These are phyloP conservation scores for Holocentrus rufus DNA, from an alignment of 2,797 vertebrate species.

Conservation along the genomic window DNA sequence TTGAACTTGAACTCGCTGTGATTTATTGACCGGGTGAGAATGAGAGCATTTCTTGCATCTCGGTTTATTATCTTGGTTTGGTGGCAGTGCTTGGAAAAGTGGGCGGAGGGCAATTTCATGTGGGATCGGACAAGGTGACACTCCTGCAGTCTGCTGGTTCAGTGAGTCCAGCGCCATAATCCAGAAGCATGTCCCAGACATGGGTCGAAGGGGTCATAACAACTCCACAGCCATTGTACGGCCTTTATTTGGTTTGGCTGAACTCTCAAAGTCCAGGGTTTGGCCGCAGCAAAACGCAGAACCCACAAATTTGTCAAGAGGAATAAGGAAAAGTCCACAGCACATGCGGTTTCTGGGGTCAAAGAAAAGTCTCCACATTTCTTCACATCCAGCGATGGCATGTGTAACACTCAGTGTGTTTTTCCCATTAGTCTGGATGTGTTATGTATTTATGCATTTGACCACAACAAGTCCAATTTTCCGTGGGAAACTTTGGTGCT, in stretches of 20 bases:
- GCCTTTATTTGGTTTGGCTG: slow-evolving; percentile 79
- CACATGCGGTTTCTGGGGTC: slow-evolving; percentile 75
- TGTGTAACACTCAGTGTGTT: slow-evolving; percentile 62
- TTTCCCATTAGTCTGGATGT: slow-evolving; percentile 73
- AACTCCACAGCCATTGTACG: slow-evolving; percentile 55
- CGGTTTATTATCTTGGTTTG: slow-evolving; percentile 45
- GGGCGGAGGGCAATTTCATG: slow-evolving; percentile 30
- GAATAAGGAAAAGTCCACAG: slow-evolving; percentile 58
- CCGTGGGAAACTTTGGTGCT: slow-evolving; percentile 13
- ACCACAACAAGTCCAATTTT: slow-evolving; percentile 42
- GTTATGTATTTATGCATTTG: slow-evolving; percentile 38
- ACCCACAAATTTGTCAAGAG: slow-evolving; percentile 78
- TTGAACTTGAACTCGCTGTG: slow-evolving; percentile 40
- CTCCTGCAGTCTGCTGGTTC: slow-evolving; percentile 12
- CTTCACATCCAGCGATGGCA: slow-evolving; percentile 57
- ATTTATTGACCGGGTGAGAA: slow-evolving; percentile 63
- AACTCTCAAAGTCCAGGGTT: slow-evolving; percentile 71
- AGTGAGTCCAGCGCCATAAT: slow-evolving; percentile 32
- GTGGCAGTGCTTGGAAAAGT: slow-evolving; percentile 30
- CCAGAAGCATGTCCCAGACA: slow-evolving; percentile 48
- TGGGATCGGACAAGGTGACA: slow-evolving; percentile 55
- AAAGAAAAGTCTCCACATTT: slow-evolving; percentile 65
- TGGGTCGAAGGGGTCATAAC: slow-evolving; percentile 64
- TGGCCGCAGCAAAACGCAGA: slow-evolving; percentile 59
- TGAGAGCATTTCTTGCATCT: slow-evolving; percentile 48